phyloP scores from a whole-genome alignment of 1,140 invertebrate species.

The Drosophila parabipectinata region DNA sequence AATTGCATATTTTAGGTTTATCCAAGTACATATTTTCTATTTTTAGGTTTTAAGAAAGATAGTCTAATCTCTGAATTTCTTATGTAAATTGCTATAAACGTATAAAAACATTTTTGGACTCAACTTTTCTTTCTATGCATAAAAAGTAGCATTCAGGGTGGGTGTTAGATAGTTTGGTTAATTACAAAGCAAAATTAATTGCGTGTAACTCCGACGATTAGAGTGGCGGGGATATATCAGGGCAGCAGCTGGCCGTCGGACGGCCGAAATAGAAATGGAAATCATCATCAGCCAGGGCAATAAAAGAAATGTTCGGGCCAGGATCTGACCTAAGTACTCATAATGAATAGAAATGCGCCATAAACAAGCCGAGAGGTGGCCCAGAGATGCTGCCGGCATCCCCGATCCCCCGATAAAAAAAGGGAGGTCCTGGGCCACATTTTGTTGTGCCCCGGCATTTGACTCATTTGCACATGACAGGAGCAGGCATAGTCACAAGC shows the following conservation, averaged over 20 bases:
- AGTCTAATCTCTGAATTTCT: too few species aligned
- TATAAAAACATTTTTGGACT: not conserved
- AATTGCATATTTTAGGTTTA: too few species aligned
- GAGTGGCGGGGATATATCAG: constrained; percentile 52
- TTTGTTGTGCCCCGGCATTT: constrained; percentile 60
- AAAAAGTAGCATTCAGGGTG: not conserved
- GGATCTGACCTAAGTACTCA: constrained; percentile 64
- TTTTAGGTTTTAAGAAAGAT: too few species aligned
- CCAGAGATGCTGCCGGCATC: constrained; percentile 9
- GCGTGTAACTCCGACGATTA: constrained; percentile 77
- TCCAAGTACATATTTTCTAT: too few species aligned
- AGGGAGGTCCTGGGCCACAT: constrained; percentile 33
- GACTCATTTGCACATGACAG: constrained; percentile 71
- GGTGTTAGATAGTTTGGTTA: constrained; percentile 51
- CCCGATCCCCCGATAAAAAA: not conserved
- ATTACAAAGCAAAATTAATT: constrained; percentile 82
- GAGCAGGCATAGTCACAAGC: constrained; percentile 3
- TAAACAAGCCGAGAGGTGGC: constrained; percentile 53
- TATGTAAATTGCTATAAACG: not conserved
- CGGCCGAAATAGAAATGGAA: constrained; percentile 37
- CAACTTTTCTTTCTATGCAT: not conserved
- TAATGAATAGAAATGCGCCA: constrained; percentile 80
- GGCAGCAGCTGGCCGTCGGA: constrained; percentile 36
- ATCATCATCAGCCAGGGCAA: constrained; percentile 58
- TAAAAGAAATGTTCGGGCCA: constrained; percentile 70